Evolutionary conservation across 2,113 vertebrate genomes (phyloP), one percentile per base, ranked within the genome.

Genomic region (Mixornis gularis): DNA sequence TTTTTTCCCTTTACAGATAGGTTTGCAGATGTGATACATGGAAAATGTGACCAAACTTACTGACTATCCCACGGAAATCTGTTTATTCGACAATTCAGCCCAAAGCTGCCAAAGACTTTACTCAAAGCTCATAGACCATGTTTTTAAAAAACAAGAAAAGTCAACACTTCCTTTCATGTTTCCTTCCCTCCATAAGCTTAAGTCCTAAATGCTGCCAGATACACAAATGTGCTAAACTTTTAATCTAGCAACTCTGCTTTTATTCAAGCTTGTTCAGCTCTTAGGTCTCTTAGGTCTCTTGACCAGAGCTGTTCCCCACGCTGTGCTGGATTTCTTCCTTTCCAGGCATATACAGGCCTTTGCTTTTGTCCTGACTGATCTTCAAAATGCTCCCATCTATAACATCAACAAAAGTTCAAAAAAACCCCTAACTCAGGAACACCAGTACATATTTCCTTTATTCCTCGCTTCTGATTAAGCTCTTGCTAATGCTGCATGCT

Each of bases 21-120:
- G 29, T 4, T 83, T 0, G 1, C 12, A 74, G 32, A 58, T 14
- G 7, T n/a, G 24, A 73, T 49, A 26, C 17, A 38, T 1, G 1
- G 24, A 51, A 78, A 74, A 60, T 8, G 3, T 14, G 20, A 70
- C 27, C 60, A 69, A 51, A 70, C 13, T 59, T 66, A 30, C 22
- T 52, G 13, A n/a, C 13, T 62, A 46, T 22, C 27, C 10, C 21
- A 68, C 4, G 13, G 17, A 29, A 89, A 60, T 44, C 44, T 68
- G 2, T 53, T 87, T 21, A 52, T 85, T 43, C 56, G 59, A 81
- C 10, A 38, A 6, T 48, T 79, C 21, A 73, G 38, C 13, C n/a
- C 27, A 89, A 41, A 73, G 21, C 12, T 79, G 41, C 34, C 79
- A 29, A 87, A 91, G 22, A 8, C 34, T 80, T 84, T 78, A 70